These are phyloP conservation scores for Idaea aversata DNA, from an alignment of 2,888 invertebrate genomes.

Conservation along the genomic window DNA sequence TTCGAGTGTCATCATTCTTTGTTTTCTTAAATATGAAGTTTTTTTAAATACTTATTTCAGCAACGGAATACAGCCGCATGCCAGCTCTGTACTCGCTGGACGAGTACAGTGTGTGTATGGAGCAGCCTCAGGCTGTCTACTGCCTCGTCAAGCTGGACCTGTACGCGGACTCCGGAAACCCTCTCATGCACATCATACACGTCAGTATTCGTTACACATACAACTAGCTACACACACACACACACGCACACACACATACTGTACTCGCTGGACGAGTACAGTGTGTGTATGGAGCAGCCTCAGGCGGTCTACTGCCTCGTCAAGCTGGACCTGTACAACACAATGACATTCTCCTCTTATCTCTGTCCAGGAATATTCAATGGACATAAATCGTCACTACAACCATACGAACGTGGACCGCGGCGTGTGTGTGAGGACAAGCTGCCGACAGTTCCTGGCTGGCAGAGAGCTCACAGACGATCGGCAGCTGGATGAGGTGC, in stretches of 20 bases:
- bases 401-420: constrained; percentile 6
- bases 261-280: too few relatives aligned
- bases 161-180: constrained; percentile 7
- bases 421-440: constrained; percentile 3
- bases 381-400: constrained; percentile 3
- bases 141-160: constrained; percentile 12
- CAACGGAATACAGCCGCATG: constrained; percentile 10
- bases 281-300: too few relatives aligned
- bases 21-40: too few relatives aligned
- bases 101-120: constrained; percentile 10
- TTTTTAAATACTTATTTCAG: constrained; percentile 2
- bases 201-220: constrained; percentile 7
- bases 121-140: constrained; percentile 7
- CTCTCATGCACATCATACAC: constrained; percentile 13
- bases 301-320: too few relatives aligned
- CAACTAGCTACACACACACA: too few relatives aligned
- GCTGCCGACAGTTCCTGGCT: not conserved
- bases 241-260: too few relatives aligned
- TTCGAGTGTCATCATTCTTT: too few relatives aligned
- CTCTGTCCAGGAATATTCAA: constrained; percentile 4
- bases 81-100: constrained; percentile 14
- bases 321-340: too few relatives aligned
- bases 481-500: not conserved
- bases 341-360: too few relatives aligned
- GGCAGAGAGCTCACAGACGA: not conserved